Conservation (phyloP, 2,888 invertebrate species). For the Ernsta delagoae region DNA sequence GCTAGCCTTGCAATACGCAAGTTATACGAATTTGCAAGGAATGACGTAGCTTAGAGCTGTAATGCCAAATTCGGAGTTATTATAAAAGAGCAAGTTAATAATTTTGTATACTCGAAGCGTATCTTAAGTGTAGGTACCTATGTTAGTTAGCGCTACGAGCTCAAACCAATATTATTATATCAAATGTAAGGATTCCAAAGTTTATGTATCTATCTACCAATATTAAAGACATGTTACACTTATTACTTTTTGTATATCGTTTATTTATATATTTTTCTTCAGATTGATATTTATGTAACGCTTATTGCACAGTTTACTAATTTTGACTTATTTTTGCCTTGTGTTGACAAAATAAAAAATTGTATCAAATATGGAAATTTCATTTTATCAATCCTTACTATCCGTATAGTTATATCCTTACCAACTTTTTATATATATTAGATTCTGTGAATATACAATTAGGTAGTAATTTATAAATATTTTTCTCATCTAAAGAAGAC, state of each 20-base stretch:
- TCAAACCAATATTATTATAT: not conserved
- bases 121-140: too few species aligned
- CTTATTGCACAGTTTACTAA: constrained; percentile 68
- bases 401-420: too few species aligned
- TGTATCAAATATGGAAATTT: not conserved
- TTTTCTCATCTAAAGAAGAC: too few species aligned
- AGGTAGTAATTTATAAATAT: too few species aligned
- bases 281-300: constrained; percentile 49
- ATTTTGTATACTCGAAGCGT: constrained; percentile 8
- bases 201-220: constrained; percentile 18
- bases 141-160: not conserved
- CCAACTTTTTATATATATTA: too few species aligned
- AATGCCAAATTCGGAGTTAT: not conserved
- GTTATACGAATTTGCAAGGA: not conserved
- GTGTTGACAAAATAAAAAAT: constrained; percentile 47
- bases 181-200: constrained; percentile 17
- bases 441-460: too few species aligned
- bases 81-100: not conserved
- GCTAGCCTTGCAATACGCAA: constrained; percentile 9
- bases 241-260: constrained; percentile 12
- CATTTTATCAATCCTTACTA: not conserved
- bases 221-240: constrained; percentile 39
- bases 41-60: constrained; percentile 8
- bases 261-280: constrained; percentile 42
- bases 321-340: constrained; percentile 56